These are phyloP conservation scores for Drosophila albomicans DNA, from an alignment of 1,140 invertebrate species.

Conservation along the genomic window DNA sequence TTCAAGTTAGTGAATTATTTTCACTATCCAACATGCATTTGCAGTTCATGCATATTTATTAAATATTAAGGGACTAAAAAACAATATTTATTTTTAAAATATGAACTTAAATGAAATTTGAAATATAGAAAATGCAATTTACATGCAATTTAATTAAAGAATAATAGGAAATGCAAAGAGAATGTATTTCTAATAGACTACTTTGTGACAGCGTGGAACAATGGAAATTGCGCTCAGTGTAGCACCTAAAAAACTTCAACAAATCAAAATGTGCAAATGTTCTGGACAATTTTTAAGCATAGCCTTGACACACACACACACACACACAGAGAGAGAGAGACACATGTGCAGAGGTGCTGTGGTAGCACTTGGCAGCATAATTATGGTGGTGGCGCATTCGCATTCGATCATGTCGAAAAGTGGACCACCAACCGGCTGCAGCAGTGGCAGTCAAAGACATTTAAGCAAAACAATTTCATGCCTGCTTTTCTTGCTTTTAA, in stretches of 20 bases:
- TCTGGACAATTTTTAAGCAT: constrained; percentile 71
- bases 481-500: constrained; percentile 72
- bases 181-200: constrained; percentile 26
- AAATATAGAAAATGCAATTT: too few species aligned
- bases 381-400: constrained; percentile 65
- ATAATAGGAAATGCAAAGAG: too few species aligned
- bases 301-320: constrained; percentile 73
- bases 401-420: constrained; percentile 74
- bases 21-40: too few species aligned
- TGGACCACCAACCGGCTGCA: constrained; percentile 65
- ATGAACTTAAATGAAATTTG: too few species aligned
- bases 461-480: constrained; percentile 76
- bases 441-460: constrained; percentile 46
- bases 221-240: constrained; percentile 49
- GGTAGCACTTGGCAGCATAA: constrained; percentile 70
- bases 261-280: constrained; percentile 81
- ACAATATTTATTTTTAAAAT: too few species aligned
- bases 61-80: too few species aligned
- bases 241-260: constrained; percentile 49
- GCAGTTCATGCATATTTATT: too few species aligned
- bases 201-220: constrained; percentile 25
- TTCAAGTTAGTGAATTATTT: too few species aligned
- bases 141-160: too few species aligned
- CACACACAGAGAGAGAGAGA: background rate
- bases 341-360: constrained; percentile 26